Evolutionary conservation across 2,888 invertebrate species (phyloP), one percentile per base, ranked within the genome.

Genomic region (Pristionchus entomophagus): DNA sequence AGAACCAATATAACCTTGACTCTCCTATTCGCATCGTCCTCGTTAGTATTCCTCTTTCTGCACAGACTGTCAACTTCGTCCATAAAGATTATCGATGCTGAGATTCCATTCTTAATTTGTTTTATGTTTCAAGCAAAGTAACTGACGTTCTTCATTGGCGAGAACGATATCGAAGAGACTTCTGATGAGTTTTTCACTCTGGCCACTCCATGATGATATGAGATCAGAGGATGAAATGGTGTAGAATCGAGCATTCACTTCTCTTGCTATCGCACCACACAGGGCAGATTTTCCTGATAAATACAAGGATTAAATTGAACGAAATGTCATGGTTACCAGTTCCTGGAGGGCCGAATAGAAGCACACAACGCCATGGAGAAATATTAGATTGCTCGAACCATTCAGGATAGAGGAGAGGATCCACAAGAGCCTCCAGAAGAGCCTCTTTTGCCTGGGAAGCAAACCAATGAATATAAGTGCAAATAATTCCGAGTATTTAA

Each of bases 31-130:
- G 94, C 94, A 88, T 95, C 95, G 86, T 94, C 94, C 91, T 95
- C 95, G 6, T 93, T 92, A 6, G 93, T 91, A 62, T 91, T 94
- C 84, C 95, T 93, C 88, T 93, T 94, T 56, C 95, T 93, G 91
- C 95, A 95, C 86, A 95, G 92, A 83, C 95, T 95, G 93, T 95
- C 95, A 62, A 95, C 94, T 93, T 95, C 95, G 93, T 95, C 95
- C 86, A 95, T 94, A 91, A 95, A 95, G 59, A 95, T 93, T 26
- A 95, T 94, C 26, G 94, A 94, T 86, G 94, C 93, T 87, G 35
- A 62, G 84, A 62, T 19, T 19, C 14, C 41, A 17, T 56, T 22
- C 10, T 10, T 35, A 17, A 4, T 26, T n/a, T 29, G 32, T 14
- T 1, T 6, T 12, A 62, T 0, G 8, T 1, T 3, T 8, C 8